Percentiles rank a stretch among this genome's conserved stretches.
Evolutionary conservation across 2,113 vertebrate genomes (phyloP).

Genomic region (Ciconia maguari): DNA sequence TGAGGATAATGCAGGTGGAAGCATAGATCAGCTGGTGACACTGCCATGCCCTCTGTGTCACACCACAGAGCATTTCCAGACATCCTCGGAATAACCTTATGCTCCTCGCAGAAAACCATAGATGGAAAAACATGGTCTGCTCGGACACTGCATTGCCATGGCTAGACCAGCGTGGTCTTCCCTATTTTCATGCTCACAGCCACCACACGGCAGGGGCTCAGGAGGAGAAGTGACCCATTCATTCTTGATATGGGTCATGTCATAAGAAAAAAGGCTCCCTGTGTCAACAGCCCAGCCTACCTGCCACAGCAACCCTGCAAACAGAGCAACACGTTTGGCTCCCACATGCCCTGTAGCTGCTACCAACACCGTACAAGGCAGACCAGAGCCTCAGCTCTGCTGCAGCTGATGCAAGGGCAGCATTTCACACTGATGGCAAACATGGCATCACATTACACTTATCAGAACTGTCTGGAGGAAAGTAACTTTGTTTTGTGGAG

Average conservation of each 20-base stretch:
- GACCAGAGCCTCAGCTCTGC: not conserved
- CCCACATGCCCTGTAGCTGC: not conserved
- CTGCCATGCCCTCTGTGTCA: not conserved
- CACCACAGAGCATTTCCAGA: not conserved
- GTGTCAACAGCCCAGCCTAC: not conserved
- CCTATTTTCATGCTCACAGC: rapidly evolving
- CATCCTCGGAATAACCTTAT: not conserved
- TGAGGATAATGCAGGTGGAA: not conserved
- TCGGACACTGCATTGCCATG: rapidly evolving
- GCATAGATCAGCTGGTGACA: not conserved
- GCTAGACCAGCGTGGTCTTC: rapidly evolving
- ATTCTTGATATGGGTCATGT: rapidly evolving
- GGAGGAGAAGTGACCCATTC: not conserved
- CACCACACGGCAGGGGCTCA: not conserved
- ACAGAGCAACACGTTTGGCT: rapidly evolving
- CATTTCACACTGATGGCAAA: rapidly evolving
- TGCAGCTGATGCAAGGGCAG: not conserved
- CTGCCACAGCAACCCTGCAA: not conserved
- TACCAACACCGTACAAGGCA: rapidly evolving
- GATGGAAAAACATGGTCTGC: rapidly evolving
- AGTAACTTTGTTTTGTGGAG: not conserved
- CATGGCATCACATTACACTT: not conserved
- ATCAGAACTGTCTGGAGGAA: not conserved
- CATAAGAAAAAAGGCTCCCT: not conserved
- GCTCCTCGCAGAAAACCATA: not conserved